Percentiles rank a stretch among this genome's conserved stretches.
These are phyloP conservation scores for Eucidaris tribuloides DNA, from an alignment of 35 echinoderm and acorn worm genomes.

Conservation along the genomic window DNA sequence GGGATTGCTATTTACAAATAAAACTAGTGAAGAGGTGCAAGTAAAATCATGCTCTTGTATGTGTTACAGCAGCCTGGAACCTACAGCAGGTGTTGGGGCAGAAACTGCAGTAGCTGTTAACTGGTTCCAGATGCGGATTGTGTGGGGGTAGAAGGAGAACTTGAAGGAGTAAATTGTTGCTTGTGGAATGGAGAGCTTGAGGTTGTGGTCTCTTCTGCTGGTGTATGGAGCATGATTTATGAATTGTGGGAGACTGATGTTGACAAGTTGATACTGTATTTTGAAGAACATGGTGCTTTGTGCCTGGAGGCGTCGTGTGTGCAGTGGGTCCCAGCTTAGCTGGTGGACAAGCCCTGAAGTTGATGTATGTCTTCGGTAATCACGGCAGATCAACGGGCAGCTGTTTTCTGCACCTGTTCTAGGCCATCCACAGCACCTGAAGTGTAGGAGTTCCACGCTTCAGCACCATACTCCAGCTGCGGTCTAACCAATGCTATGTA, in stretches of 20 bases:
- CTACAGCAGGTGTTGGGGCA: constrained; percentile 1
- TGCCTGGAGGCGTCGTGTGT: constrained; percentile 3
- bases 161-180: constrained; percentile 16
- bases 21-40: neutral
- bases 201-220: neutral
- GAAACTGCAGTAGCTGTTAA: neutral
- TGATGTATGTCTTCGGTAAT: constrained; percentile 15
- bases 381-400: constrained; percentile 18
- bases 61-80: neutral
- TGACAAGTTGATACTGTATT: neutral
- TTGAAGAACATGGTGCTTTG: neutral
- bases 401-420: neutral
- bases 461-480: constrained; percentile 21
- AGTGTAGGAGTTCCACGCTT: constrained; percentile 22
- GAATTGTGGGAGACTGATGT: neutral
- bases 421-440: neutral
- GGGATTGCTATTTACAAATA: neutral
- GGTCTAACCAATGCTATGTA: constrained; percentile 27
- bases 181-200: constrained; percentile 3
- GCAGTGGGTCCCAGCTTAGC: neutral
- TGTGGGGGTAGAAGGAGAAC: constrained; percentile 11
- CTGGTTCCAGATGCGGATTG: constrained; percentile 3
- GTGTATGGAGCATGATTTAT: constrained; percentile 14
- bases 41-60: neutral
- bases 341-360: neutral